A percentile compares a stretch with the other conserved stretches of the same genome.
Evolutionary conservation across 64 coral and sea anemone species (phyloP).

Genomic region (Actinia tenebrosa): DNA sequence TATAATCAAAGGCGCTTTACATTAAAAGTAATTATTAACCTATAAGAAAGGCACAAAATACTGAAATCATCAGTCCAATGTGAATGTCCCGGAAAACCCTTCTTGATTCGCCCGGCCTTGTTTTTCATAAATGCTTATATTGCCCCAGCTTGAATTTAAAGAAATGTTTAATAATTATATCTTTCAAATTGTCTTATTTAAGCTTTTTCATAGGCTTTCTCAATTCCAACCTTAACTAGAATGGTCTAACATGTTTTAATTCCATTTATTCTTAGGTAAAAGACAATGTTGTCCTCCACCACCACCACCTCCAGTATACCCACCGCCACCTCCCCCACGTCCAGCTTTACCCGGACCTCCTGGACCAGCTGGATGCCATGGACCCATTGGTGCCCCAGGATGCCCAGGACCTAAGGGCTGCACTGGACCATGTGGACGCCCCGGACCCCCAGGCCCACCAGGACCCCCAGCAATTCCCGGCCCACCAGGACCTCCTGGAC

Average conservation of each 20-base stretch:
- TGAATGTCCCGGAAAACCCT: too few relatives aligned
- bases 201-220: too few relatives aligned
- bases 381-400: slow-evolving; percentile 49
- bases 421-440: slow-evolving; percentile 59
- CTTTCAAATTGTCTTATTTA: too few relatives aligned
- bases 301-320: slow-evolving; percentile 33
- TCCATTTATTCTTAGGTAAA: not conserved
- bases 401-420: slow-evolving; percentile 60
- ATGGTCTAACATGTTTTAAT: not conserved
- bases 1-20: too few relatives aligned
- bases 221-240: too few relatives aligned
- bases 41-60: too few relatives aligned
- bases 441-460: slow-evolving; percentile 57
- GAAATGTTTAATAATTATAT: too few relatives aligned
- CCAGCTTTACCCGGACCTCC: slow-evolving; percentile 55
- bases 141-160: too few relatives aligned
- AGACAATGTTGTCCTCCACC: slow-evolving; percentile 28
- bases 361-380: slow-evolving; percentile 56
- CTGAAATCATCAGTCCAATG: too few relatives aligned
- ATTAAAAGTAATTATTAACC: too few relatives aligned
- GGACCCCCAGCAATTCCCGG: slow-evolving; percentile 67
- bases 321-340: slow-evolving; percentile 22
- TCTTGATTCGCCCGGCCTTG: too few relatives aligned
- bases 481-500: slow-evolving; percentile 45
- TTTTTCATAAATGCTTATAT: too few relatives aligned